These are phyloP conservation scores for Drosophila paramelanica DNA, from an alignment of 2,888 invertebrate species.

Conservation along the genomic window DNA sequence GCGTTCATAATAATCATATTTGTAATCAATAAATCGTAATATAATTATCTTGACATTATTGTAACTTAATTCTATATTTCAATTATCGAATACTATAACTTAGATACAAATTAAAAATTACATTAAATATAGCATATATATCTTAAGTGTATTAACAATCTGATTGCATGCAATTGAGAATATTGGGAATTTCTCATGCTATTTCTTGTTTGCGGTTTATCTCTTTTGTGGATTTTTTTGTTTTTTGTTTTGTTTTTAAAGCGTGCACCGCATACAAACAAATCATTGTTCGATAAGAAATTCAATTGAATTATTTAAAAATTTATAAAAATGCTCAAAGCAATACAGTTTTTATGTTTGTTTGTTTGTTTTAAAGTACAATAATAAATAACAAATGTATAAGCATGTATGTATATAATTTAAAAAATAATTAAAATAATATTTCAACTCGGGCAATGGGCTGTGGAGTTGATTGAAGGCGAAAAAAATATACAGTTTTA, in stretches of 20 bases:
- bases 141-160: slow-evolving; percentile 61
- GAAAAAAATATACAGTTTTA: slow-evolving; percentile 66
- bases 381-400: slow-evolving; percentile 78
- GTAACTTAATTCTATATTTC: slow-evolving; percentile 57
- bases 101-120: slow-evolving; percentile 61
- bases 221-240: background rate
- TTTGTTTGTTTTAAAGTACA: slow-evolving; percentile 61
- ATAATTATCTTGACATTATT: slow-evolving; percentile 67
- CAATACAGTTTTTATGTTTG: slow-evolving; percentile 67
- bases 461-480: slow-evolving; percentile 54
- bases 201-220: slow-evolving; percentile 15
- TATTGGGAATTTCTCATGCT: slow-evolving; percentile 25
- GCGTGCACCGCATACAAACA: slow-evolving; percentile 57
- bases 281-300: slow-evolving; percentile 37
- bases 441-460: slow-evolving; percentile 69
- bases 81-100: slow-evolving; percentile 63
- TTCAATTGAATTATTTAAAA: slow-evolving; percentile 31
- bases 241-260: slow-evolving; percentile 38
- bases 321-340: slow-evolving; percentile 67
- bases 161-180: slow-evolving; percentile 57
- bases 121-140: slow-evolving; percentile 44
- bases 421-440: slow-evolving; percentile 66
- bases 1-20: slow-evolving; percentile 45
- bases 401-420: slow-evolving; percentile 51
- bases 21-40: slow-evolving; percentile 57